These are phyloP conservation scores for Polymixis lichenea DNA, from an alignment of 2,888 invertebrate genomes.

Conservation along the genomic window DNA sequence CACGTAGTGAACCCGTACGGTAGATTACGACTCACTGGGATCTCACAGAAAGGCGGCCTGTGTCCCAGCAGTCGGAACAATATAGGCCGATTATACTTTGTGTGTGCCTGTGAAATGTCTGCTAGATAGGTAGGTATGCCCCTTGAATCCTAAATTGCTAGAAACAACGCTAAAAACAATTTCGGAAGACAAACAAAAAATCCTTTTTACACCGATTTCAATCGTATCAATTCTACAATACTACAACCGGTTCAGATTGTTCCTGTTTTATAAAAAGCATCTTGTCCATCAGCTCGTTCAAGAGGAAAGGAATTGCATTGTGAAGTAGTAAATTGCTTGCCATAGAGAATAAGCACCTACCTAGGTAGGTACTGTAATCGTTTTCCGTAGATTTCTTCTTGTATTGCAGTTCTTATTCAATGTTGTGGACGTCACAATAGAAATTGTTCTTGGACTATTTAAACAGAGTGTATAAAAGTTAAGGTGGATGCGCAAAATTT, in stretches of 20 bases:
- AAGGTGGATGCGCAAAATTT: no score
- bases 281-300: conserved; percentile 60
- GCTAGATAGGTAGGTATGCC: no score
- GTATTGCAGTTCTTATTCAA: conserved; percentile 40
- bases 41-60: no score
- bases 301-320: conserved; percentile 64
- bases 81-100: no score
- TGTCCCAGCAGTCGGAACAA: no score
- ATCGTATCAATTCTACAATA: not conserved
- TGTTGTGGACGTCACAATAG: conserved; percentile 17
- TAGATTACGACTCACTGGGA: no score
- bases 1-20: no score
- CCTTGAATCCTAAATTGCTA: no score
- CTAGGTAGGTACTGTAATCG: conserved; percentile 49
- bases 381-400: conserved; percentile 38
- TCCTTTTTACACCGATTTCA: not conserved
- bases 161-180: no score
- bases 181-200: not conserved
- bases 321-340: conserved; percentile 66
- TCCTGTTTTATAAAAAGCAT: conserved; percentile 38
- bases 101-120: no score
- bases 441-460: not conserved
- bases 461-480: not conserved
- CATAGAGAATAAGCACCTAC: conserved; percentile 48
- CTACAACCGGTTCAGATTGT: conserved; percentile 19